Evolutionary conservation across 2,888 invertebrate species (phyloP).

Genomic region (Crepidodera aurea): DNA sequence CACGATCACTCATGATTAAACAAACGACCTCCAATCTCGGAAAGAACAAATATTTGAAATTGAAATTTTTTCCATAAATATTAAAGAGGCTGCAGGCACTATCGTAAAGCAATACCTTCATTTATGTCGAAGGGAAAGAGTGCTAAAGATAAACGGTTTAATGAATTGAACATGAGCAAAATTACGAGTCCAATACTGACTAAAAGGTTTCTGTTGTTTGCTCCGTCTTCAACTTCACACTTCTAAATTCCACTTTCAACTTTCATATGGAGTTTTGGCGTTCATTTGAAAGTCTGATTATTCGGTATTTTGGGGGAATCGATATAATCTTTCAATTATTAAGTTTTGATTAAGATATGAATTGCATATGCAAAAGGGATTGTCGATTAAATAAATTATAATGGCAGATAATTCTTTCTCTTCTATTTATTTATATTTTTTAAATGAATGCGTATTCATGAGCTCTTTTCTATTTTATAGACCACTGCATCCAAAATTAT

Average conservation of each 20-base stretch:
- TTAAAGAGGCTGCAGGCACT: constrained; percentile 29
- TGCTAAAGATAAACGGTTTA: constrained; percentile 57
- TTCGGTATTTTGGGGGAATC: neutral
- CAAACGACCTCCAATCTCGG: constrained; percentile 28
- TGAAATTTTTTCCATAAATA: constrained; percentile 39
- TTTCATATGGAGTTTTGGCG: constrained; percentile 1
- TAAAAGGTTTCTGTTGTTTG: constrained; percentile 63
- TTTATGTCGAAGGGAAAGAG: constrained; percentile 43
- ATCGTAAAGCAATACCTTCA: constrained; percentile 34
- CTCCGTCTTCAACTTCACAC: constrained; percentile 47
- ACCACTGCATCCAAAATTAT: too few species aligned
- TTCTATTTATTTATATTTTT: too few species aligned
- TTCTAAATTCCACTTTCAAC: constrained; percentile 7
- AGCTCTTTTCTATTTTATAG: too few species aligned
- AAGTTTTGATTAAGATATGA: neutral
- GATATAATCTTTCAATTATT: neutral
- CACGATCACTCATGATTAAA: neutral
- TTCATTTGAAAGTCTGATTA: constrained; percentile 32
- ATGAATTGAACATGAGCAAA: constrained; percentile 62
- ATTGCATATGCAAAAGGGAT: too few species aligned
- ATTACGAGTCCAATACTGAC: constrained; percentile 58
- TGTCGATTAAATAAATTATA: too few species aligned
- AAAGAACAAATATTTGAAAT: constrained; percentile 37
- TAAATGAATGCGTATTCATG: too few species aligned
- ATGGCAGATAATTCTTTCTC: too few species aligned